Conservation (phyloP, 2,888 invertebrate species). For the Scaeva pyrastri region DNA sequence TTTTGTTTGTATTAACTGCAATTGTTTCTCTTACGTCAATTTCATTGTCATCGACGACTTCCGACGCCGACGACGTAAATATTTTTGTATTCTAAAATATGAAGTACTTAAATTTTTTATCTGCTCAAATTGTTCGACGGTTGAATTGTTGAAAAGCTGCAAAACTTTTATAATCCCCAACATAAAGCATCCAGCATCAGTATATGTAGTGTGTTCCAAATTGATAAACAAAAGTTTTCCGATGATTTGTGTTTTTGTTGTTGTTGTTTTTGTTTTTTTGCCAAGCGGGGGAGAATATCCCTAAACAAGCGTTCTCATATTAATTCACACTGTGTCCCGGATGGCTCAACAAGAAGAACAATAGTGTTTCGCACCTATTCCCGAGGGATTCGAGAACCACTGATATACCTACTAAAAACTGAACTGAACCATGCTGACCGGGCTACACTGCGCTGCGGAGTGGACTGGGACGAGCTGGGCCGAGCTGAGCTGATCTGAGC, state of each 20-base stretch:
- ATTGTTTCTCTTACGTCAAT: too few species aligned
- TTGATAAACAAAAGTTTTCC: conserved; percentile 65
- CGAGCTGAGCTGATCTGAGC: neutral
- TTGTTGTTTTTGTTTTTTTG: conserved; percentile 4
- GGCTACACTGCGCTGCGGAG: too few species aligned
- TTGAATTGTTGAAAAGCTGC: neutral
- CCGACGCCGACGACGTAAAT: neutral
- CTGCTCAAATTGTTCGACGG: neutral
- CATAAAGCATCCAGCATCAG: too few species aligned
- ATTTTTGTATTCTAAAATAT: neutral
- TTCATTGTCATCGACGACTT: too few species aligned
- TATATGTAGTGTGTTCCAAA: conserved; percentile 18
- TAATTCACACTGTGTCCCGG: conserved; percentile 59
- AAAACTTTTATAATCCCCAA: conserved; percentile 6
- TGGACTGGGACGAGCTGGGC: conserved; percentile 15
- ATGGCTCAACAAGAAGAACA: conserved; percentile 53
- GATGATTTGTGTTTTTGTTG: conserved; percentile 38
- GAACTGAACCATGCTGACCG: neutral
- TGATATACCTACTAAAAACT: neutral
- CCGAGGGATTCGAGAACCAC: neutral
- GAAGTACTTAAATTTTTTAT: conserved; percentile 11
- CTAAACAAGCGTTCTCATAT: conserved; percentile 60
- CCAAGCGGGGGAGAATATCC: conserved; percentile 10
- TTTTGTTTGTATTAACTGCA: too few species aligned
- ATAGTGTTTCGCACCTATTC: conserved; percentile 57